Conservation (phyloP, 2,888 invertebrate genomes). For the Heliconius erato region DNA sequence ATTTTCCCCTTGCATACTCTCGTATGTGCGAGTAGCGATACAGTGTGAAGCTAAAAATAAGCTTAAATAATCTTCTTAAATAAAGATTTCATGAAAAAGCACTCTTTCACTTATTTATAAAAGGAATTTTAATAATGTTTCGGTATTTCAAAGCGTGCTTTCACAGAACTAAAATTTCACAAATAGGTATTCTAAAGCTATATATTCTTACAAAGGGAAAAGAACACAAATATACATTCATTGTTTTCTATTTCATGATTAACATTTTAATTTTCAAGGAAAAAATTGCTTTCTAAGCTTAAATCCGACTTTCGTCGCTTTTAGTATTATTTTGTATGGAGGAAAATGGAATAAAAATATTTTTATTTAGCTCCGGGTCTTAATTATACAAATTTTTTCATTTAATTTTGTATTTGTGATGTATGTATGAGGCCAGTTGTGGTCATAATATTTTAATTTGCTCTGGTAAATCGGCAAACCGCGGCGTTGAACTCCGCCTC, state of each 20-base stretch:
- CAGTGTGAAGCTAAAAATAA: too few relatives aligned
- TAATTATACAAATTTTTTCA: constrained; percentile 12
- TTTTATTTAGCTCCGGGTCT: constrained; percentile 3
- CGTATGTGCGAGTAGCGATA: too few relatives aligned
- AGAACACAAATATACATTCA: constrained; percentile 7
- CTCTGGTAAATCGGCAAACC: too few relatives aligned
- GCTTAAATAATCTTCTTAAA: too few relatives aligned
- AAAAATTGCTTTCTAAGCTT: constrained; percentile 9
- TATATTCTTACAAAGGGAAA: constrained; percentile 11
- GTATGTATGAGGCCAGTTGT: not conserved
- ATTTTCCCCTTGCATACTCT: too few relatives aligned
- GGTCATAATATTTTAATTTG: not conserved
- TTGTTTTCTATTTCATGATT: constrained; percentile 18
- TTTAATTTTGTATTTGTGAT: constrained; percentile 2
- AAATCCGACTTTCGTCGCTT: constrained; percentile 19
- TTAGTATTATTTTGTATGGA: constrained; percentile 9
- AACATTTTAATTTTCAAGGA: constrained; percentile 24
- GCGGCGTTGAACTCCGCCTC: too few relatives aligned
- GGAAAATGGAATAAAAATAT: constrained; percentile 22
- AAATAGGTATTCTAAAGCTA: constrained; percentile 3
- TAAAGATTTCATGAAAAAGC: not conserved
- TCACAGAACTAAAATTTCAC: not conserved
- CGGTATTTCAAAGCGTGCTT: not conserved
- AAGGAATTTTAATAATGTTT: constrained; percentile 3
- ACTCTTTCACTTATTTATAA: not conserved